Evolutionary conservation across 2,113 vertebrate species (phyloP), one percentile per base, ranked within the genome.

Genomic region (Gorsachius goisagi): DNA sequence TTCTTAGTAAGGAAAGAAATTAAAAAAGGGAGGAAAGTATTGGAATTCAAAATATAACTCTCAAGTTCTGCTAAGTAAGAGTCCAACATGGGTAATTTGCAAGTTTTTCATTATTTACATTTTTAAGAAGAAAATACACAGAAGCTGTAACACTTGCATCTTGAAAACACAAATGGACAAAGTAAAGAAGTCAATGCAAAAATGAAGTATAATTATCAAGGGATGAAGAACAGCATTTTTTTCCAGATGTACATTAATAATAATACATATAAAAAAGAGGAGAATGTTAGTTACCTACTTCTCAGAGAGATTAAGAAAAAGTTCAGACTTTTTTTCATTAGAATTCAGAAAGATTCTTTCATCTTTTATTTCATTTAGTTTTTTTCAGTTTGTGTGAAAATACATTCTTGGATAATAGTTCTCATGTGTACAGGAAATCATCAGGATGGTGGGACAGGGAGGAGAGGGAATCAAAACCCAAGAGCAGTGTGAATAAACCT

Each of bases 361-460:
- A 21, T 6, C 3, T 77, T 68, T 82, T 20, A 68, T 73, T 85
- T 73, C 3, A 30, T 67, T 64, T 82, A 28, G 3, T 1, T 9
- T 53, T 53, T 55, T 89, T 64, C 3, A 50, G 4, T 3, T 68
- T 85, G 35, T 53, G 18, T 68, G 17, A 33, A 82, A 78, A 55
- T 14, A 6, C 5, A 59, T 58, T 73, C n/a, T 77, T 59, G 27
- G 4, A 5, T 19, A 9, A n/a, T 8, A 80, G 9, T 76, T 66
- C 17, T 77, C 10, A 13, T 7, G 3, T 24, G 15, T n/a, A 44
- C 16, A 37, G 23, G 6, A 85, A 85, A 63, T 18, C 17, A 20
- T 10, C 0, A 0, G 2, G 33, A 1, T 14, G 6, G 5, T 2
- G 3, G 11, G 8, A 4, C 13, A 7, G 11, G 7, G 5, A 66